A percentile compares a stretch with the other conserved stretches of the same genome.
phyloP scores from a whole-genome alignment of 1,140 invertebrate genomes.

The Bombyx mori region DNA sequence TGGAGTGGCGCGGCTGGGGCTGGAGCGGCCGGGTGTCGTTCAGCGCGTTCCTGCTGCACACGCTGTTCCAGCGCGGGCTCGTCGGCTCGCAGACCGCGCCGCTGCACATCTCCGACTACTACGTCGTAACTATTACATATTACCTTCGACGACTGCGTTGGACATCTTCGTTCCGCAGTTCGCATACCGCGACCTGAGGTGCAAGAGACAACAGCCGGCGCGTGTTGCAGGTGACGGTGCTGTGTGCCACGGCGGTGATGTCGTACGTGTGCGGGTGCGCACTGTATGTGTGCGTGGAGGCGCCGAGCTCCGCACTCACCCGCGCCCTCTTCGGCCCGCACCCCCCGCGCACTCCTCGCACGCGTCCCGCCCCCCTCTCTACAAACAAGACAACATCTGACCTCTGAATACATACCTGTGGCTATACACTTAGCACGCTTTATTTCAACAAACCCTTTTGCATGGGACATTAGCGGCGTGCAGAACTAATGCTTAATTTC shows the following conservation, averaged over 20 bases:
- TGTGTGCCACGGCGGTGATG: slow-evolving; percentile 29
- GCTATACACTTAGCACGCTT: no score
- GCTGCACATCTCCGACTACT: slow-evolving; percentile 34
- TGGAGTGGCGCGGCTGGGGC: slow-evolving; percentile 58
- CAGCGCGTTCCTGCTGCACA: slow-evolving; percentile 53
- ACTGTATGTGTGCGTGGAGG: slow-evolving; percentile 39
- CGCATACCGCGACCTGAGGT: background rate
- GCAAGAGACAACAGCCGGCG: background rate
- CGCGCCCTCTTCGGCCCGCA: slow-evolving; percentile 10
- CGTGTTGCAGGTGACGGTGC: slow-evolving; percentile 27
- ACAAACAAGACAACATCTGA: no score
- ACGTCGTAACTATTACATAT: slow-evolving; percentile 31
- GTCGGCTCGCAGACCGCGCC: slow-evolving; percentile 25
- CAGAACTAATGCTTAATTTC: no score
- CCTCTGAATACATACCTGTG: no score
- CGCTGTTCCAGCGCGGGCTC: slow-evolving; percentile 38
- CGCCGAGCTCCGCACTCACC: slow-evolving; percentile 26
- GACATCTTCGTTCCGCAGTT: background rate
- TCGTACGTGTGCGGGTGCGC: slow-evolving; percentile 26
- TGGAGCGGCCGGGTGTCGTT: slow-evolving; percentile 53
- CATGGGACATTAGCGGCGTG: no score
- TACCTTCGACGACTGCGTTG: background rate
- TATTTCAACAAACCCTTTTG: no score
- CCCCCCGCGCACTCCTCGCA: no score
- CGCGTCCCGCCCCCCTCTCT: no score